Base-by-base conservation (phyloP, 2,888 invertebrate genomes). In the Eustalomyia histrio region DNA sequence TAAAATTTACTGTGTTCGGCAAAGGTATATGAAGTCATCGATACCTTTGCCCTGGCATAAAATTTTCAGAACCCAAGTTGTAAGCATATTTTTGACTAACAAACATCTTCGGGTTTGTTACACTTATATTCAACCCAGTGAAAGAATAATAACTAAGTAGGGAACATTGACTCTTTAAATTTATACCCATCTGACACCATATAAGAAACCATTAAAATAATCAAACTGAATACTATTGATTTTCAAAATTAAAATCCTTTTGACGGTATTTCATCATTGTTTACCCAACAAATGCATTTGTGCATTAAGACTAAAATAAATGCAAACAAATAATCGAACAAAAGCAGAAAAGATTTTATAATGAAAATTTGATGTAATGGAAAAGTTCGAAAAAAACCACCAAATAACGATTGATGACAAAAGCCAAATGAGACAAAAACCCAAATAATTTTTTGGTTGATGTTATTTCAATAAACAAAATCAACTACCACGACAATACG, bases 251-350 rank as follows among this genome's bases (percentile, higher is more conserved):
- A 24, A 73, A 73, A 47, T 68, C 73, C 76, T 60, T 76, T 76
- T 80, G 53, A 39, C 67, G 67, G 67, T 43, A 33, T 60, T 67
- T 2, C 1, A 39, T 69, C 50, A 72, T 61, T 83, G 78, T 82
- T 82, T 82, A 68, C 80, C 60, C 73, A 78, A 68, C 63, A 78
- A 84, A 83, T 83, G 83, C 82, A 79, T 75, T 21, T 68, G 60
- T 50, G 24, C 43, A 76, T 43, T 53, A 67, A 50, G 21, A 63
- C 16, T 72, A 63, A 47, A 65, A 63, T 43, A 72, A 65, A 60
- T 60, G 29, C 50, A 58, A 65, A 67, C 50, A 67, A 73, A 76
- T 55, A 72, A 52, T 47, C 29, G 7, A 52, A 50, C 17, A 60
- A 67, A 55, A 58, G 18, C 16, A 24, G 55, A 55, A 29, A 29